phyloP scores from a whole-genome alignment of 2,888 invertebrate species.

The Dicyrtomina minuta region DNA sequence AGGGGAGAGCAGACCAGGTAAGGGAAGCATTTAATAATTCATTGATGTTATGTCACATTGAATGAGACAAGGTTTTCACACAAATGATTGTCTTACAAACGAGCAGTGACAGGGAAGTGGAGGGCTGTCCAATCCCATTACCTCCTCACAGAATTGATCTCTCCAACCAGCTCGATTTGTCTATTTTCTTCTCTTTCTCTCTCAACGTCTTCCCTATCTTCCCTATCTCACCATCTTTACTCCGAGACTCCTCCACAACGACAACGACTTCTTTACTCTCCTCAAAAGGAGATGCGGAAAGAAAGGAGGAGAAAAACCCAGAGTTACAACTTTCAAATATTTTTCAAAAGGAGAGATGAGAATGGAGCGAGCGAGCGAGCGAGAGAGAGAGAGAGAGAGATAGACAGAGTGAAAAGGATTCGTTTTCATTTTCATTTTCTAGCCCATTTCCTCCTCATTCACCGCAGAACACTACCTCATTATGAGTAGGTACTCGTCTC shows the following conservation, averaged over 20 bases:
- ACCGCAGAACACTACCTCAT: no score
- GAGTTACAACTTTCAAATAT: no score
- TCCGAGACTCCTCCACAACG: no score
- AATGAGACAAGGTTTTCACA: constrained; percentile 24
- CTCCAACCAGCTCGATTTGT: background rate
- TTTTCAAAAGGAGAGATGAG: no score
- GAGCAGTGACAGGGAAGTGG: constrained; percentile 28
- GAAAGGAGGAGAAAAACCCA: constrained; percentile 11
- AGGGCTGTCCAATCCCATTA: constrained; percentile 32
- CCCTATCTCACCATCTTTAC: background rate
- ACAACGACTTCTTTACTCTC: constrained; percentile 7
- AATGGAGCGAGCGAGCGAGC: no score
- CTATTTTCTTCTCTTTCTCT: constrained; percentile 24
- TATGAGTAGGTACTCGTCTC: no score
- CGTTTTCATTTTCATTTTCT: no score
- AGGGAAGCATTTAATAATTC: constrained; percentile 49
- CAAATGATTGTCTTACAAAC: constrained; percentile 33
- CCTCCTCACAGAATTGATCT: background rate
- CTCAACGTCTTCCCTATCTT: background rate
- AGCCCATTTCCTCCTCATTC: no score
- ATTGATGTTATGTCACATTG: constrained; percentile 41
- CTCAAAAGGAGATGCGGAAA: background rate
- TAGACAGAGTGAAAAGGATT: no score
- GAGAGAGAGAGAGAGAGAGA: no score
- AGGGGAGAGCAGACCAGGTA: constrained; percentile 40